Percentiles rank a stretch among this genome's conserved stretches.
Evolutionary conservation across 2,113 vertebrate genomes (phyloP).

Genomic region (Epinephelus fuscoguttatus): DNA sequence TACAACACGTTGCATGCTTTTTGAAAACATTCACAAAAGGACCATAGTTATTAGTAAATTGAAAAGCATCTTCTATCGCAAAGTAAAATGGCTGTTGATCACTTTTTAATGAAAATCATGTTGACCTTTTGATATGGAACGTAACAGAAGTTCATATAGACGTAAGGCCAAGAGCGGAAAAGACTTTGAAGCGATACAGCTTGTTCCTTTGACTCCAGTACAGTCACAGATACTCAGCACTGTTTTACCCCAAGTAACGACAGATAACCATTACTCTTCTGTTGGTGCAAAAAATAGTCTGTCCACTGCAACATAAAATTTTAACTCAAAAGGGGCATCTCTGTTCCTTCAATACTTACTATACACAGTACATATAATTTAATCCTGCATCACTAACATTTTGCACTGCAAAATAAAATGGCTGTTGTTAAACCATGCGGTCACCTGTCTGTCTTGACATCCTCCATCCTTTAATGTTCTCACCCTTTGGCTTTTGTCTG

Average conservation of each 20-base stretch:
- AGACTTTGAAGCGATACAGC: too few relatives aligned
- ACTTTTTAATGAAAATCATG: constrained; percentile 3
- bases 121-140: background rate
- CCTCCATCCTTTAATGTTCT: background rate
- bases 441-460: background rate
- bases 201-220: background rate
- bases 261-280: background rate
- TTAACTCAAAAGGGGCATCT: background rate
- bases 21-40: background rate
- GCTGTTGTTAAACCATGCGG: background rate
- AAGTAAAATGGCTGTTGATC: constrained; percentile 2
- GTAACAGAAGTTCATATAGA: background rate
- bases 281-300: background rate
- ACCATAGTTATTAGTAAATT: background rate
- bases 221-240: background rate
- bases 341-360: too few relatives aligned
- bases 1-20: background rate
- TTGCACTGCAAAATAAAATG: constrained; percentile 19
- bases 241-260: background rate
- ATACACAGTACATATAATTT: too few relatives aligned
- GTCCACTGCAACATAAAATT: background rate
- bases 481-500: background rate
- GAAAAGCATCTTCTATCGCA: background rate
- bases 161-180: too few relatives aligned
- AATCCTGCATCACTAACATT: constrained; percentile 3